Evolutionary conservation across 2,113 vertebrate genomes (phyloP).

Genomic region (Calidris pygmaea): DNA sequence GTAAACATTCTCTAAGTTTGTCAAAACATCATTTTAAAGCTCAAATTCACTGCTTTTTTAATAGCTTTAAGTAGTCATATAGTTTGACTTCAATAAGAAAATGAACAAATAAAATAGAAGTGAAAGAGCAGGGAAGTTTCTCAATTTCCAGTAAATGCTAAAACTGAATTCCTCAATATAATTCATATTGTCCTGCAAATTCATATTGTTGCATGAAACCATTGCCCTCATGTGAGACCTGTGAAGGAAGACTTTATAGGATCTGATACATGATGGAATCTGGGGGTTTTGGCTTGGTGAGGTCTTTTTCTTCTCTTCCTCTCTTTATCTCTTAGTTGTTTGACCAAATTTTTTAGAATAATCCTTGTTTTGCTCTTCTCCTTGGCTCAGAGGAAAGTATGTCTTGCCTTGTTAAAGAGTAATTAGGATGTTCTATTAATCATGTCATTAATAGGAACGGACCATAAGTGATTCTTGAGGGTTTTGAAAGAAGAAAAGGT

Average conservation of each 20-base stretch:
- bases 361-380: not conserved
- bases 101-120: not conserved
- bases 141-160: not conserved
- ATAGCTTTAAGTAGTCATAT: not conserved
- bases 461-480: slow-evolving; percentile 7
- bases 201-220: not conserved
- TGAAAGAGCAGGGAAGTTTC: not conserved
- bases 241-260: not conserved
- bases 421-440: slow-evolving; percentile 56
- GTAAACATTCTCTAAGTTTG: not conserved
- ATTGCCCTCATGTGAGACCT: not conserved
- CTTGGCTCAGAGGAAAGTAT: not conserved
- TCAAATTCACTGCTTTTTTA: not conserved
- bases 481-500: slow-evolving; percentile 15
- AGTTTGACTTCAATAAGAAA: not conserved
- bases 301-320: not conserved
- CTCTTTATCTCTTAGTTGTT: not conserved
- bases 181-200: not conserved
- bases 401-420: slow-evolving; percentile 1
- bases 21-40: not conserved
- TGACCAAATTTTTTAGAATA: not conserved
- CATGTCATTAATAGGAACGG: not conserved
- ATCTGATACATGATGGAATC: not conserved
- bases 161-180: not conserved
- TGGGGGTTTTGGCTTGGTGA: not conserved